phyloP scores from a whole-genome alignment of 2,888 invertebrate genomes.

The Exephanes ischioxanthus region DNA sequence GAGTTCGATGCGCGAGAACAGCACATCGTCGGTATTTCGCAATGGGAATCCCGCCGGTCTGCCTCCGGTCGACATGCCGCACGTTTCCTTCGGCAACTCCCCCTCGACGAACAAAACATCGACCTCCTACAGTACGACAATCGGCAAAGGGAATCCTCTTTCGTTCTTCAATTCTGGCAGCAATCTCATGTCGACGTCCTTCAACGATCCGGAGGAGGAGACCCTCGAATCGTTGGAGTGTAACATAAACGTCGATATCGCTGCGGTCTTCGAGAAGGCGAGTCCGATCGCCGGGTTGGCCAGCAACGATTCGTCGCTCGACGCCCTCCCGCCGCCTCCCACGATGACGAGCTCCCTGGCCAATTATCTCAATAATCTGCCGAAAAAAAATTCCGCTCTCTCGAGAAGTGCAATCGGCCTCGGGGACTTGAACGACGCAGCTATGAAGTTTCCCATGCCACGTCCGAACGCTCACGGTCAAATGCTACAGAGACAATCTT shows the following conservation, averaged over 20 bases:
- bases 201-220: slow-evolving; percentile 69
- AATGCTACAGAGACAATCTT: slow-evolving; percentile 79
- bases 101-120: slow-evolving; percentile 42
- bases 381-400: slow-evolving; percentile 79
- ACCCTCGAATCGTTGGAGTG: slow-evolving; percentile 68
- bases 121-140: slow-evolving; percentile 15
- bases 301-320: slow-evolving; percentile 72
- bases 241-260: slow-evolving; percentile 64
- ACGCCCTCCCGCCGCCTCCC: slow-evolving; percentile 78
- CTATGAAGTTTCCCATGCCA: slow-evolving; percentile 73
- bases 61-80: slow-evolving; percentile 49
- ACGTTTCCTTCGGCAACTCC: slow-evolving; percentile 55
- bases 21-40: slow-evolving; percentile 49
- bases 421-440: slow-evolving; percentile 77
- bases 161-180: slow-evolving; percentile 75
- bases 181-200: slow-evolving; percentile 79
- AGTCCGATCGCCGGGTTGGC: slow-evolving; percentile 60
- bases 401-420: slow-evolving; percentile 79
- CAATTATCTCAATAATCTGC: slow-evolving; percentile 81
- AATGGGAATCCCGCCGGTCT: slow-evolving; percentile 43
- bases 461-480: slow-evolving; percentile 68
- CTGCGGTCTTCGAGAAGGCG: slow-evolving; percentile 62
- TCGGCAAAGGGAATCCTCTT: slow-evolving; percentile 43
- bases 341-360: slow-evolving; percentile 80
- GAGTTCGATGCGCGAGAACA: slow-evolving; percentile 56